Base-by-base conservation (phyloP, 2,113 vertebrate species). In the Himantopus leucocephalus region DNA sequence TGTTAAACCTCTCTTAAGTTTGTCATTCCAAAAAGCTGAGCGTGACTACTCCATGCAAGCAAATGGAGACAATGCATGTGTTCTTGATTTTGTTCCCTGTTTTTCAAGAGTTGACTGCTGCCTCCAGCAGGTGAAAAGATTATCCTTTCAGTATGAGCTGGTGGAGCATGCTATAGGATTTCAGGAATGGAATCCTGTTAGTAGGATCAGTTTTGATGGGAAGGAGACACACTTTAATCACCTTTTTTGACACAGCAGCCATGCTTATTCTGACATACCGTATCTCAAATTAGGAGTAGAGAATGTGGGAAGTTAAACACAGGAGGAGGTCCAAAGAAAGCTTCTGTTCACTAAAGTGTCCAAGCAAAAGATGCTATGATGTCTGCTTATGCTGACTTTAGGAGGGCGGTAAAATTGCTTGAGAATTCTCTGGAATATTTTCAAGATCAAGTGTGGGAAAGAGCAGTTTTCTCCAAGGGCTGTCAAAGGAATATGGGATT, bases 101-200 rank as follows among this genome's bases (percentile, higher is more conserved):
- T 78, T 88, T 94, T 81, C 30, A 72, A 45, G 86, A 84, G 68
- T 4, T 92, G 68, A 60, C 73, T 96, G 88, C 91, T 95, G 89
- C 95, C 92, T 94, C 86, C 92, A 95, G 85, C 96, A 94, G 94
- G 92, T 96, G 92, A 72, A 75, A 88, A 94, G 82, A 86, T 93
- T 48, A 92, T 84, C 56, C 64, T 47, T 93, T 71, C 73, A 68
- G 56, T 66, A 34, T 52, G 87, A 85, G 73, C 76, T 95, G 73
- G 18, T 53, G 34, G 37, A 75, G 56, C 66, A n/a, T 35, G 56
- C 76, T 75, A 32, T 68, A 78, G 56, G 56, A 59, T 94, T 96
- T 94, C 90, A 90, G 56, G 30, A 94, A 37, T 78, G 87, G 86
- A 95, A 68, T 55, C 12, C 16, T 55, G 21, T 34, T 67, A 64